phyloP scores from a whole-genome alignment of 64 coral and sea anemone genomes.

The Dendronephthya gigantea region DNA sequence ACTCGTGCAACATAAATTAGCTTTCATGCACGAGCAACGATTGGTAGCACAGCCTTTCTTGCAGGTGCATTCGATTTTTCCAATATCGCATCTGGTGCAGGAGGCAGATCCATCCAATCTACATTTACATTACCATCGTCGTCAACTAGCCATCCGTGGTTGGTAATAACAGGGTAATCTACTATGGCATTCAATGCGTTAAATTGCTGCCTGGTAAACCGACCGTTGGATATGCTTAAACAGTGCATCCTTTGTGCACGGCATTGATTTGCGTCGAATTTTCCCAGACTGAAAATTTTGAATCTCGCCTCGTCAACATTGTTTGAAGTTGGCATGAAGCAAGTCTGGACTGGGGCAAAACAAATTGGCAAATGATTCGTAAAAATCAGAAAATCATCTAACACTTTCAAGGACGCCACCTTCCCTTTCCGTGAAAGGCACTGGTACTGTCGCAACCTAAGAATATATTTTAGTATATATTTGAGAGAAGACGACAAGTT shows the following conservation, averaged over 20 bases:
- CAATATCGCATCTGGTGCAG: not conserved
- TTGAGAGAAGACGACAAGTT: no score
- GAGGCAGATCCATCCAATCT: no score
- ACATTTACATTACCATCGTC: no score
- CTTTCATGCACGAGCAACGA: slow-evolving; percentile 4
- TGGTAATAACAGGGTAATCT: not conserved
- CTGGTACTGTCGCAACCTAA: slow-evolving; percentile 9
- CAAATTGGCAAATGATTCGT: not conserved
- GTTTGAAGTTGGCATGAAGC: not conserved
- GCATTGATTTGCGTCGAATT: not conserved
- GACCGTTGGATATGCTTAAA: not conserved
- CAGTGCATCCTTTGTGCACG: no score
- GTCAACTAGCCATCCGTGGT: not conserved
- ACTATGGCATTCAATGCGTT: not conserved
- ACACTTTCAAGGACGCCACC: not conserved
- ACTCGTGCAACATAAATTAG: no score
- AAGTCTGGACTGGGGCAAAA: not conserved
- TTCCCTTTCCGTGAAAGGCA: slow-evolving; percentile 5
- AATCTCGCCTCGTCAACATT: not conserved
- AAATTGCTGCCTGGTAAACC: not conserved
- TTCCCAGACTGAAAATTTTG: slow-evolving; percentile 2
- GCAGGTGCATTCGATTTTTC: slow-evolving; percentile 3
- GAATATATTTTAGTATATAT: no score
- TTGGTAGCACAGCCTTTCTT: not conserved
- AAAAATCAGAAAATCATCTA: slow-evolving; percentile 7